phyloP scores from a whole-genome alignment of 2,888 invertebrate species.

The Hoplodrina blanda region DNA sequence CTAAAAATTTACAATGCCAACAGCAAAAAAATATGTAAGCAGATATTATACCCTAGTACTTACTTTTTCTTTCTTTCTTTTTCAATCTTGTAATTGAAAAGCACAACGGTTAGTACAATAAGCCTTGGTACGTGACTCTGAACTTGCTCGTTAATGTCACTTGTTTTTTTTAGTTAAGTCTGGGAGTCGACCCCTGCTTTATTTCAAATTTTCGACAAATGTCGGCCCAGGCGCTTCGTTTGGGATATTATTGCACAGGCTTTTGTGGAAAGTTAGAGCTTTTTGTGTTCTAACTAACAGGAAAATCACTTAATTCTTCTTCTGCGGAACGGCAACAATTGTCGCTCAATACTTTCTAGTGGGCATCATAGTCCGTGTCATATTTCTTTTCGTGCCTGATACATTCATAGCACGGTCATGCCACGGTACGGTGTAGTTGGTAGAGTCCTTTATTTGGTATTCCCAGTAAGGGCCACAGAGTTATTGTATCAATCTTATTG shows the following conservation, averaged over 20 bases:
- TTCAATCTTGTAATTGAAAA: conserved; percentile 49
- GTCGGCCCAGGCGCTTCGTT: conserved; percentile 33
- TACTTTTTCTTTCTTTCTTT: conserved; percentile 15
- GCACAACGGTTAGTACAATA: conserved; percentile 31
- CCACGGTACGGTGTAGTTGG: no score
- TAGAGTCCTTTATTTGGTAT: neutral
- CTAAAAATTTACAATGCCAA: conserved; percentile 13
- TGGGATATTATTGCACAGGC: conserved; percentile 29
- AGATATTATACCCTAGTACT: neutral
- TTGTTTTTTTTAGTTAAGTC: conserved; percentile 43
- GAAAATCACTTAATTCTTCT: no score
- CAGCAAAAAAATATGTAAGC: neutral
- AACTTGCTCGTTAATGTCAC: conserved; percentile 38
- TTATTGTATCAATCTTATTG: conserved; percentile 47
- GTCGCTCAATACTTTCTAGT: no score
- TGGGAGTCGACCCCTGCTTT: conserved; percentile 23
- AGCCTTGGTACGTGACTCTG: conserved; percentile 45
- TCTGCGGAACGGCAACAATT: no score
- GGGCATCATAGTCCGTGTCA: no score
- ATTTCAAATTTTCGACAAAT: conserved; percentile 34
- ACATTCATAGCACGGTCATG: no score
- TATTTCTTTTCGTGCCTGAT: no score
- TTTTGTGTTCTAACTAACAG: no score
- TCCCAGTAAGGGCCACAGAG: neutral
- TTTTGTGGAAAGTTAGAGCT: conserved; percentile 1